Evolutionary conservation across 92 coral and sea anemone species (phyloP).

Genomic region (Zoanthus sociatus): DNA sequence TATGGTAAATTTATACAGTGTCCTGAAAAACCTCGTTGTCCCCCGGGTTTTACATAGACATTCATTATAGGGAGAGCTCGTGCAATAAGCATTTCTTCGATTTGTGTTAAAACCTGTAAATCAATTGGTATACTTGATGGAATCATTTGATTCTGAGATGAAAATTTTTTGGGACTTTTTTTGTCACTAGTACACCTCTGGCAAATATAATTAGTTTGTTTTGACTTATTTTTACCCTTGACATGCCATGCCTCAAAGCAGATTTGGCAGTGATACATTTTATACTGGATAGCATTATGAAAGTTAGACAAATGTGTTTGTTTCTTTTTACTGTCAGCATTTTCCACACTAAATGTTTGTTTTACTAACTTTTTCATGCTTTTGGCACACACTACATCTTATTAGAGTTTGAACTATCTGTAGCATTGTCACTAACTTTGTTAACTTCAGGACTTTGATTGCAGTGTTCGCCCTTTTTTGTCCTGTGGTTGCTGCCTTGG

Average conservation of each 20-base stretch:
- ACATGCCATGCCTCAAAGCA: no score
- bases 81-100: background rate
- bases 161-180: constrained; percentile 43
- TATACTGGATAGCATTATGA: no score
- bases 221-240: no score
- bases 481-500: background rate
- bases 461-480: background rate
- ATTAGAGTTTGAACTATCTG: no score
- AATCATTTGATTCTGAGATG: constrained; percentile 36
- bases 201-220: constrained; percentile 3
- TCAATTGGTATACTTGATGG: constrained; percentile 55
- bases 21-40: constrained; percentile 54
- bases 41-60: constrained; percentile 58
- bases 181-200: constrained; percentile 52
- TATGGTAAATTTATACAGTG: constrained; percentile 61
- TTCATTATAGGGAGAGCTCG: constrained; percentile 1
- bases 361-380: background rate
- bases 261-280: no score
- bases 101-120: constrained; percentile 54
- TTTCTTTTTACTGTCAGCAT: background rate
- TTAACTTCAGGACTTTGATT: no score
- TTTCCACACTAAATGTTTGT: background rate
- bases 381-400: background rate
- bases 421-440: no score
- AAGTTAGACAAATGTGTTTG: no score